Evolutionary conservation across 1,140 invertebrate species (phyloP), one percentile per base, ranked within the genome.

Genomic region (Coelopa frigida): DNA sequence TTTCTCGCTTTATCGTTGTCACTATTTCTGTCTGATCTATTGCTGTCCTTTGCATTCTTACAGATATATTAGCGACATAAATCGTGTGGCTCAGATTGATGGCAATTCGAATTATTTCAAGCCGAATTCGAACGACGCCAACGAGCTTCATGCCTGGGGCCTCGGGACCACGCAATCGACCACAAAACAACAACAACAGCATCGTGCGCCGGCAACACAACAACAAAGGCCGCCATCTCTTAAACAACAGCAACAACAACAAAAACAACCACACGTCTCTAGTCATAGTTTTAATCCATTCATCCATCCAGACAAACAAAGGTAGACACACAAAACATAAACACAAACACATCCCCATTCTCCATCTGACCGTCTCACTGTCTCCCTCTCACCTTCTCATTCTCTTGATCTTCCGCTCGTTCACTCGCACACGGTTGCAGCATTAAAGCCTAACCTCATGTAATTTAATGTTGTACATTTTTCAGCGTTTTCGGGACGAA

Each of bases 71-170:
- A 67, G 67, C 46, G 76, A 75, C 54, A 75, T 77, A 44, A 66
- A 61, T 61, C 70, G 78, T 44, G 78, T 73, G 52, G 75, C 76
- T 36, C 74, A 77, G 54, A 70, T 74, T 7, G 57, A 68, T 35
- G 72, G 64, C 43, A 64, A 61, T 52, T 36, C 53, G 33, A 56
- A 51, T 54, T 56, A 53, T 45, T 78, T 77, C 59, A 76, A 75
- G 48, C 76, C 76, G 3, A 61, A 75, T 27, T 67, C 72, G 22
- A 58, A 67, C 3, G 75, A 77, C 51, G 70, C 69, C 4, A 74
- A 76, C 49, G 77, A 78, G 42, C 73, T 79, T 45, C 74, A 76
- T 48, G 57, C 73, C 22, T 79, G 77, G 75, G 76, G 77, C 38
- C 61, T 78, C 48, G 75, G 71, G 24, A 60, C 59, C 4, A 61